A percentile compares a stretch with the other conserved stretches of the same genome.
phyloP scores from a whole-genome alignment of 2,113 vertebrate species.

The Chaetodon trifascialis region DNA sequence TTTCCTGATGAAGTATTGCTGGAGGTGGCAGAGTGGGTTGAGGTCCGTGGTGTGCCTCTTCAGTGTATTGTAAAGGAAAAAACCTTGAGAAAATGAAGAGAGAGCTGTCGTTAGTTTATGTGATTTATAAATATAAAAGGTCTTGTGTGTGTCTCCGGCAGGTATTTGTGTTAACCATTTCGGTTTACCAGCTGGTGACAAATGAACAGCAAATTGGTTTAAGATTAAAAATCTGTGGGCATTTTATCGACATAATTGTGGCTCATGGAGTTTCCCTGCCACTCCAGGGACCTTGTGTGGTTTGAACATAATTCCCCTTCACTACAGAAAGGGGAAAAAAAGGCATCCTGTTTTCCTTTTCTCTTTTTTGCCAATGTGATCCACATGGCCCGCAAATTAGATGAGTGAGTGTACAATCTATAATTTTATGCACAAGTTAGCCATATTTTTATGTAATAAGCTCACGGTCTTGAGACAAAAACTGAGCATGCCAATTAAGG shows the following conservation, averaged over 20 bases:
- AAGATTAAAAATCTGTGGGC: conserved; percentile 56
- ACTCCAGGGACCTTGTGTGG: conserved; percentile 54
- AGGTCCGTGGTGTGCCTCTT: conserved; percentile 43
- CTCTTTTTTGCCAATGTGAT: conserved; percentile 21
- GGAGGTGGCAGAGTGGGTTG: conserved; percentile 50
- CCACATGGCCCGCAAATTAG: conserved; percentile 66
- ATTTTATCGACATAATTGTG: conserved; percentile 73
- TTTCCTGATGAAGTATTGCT: conserved; percentile 76
- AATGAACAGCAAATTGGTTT: conserved; percentile 68
- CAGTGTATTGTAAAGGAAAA: conserved; percentile 39
- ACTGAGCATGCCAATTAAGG: conserved; percentile 71
- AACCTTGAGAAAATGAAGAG: conserved; percentile 51
- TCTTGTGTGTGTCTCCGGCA: conserved; percentile 38
- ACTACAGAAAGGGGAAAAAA: conserved; percentile 29
- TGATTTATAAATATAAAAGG: conserved; percentile 55
- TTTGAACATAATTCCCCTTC: conserved; percentile 49
- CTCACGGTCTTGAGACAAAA: conserved; percentile 71
- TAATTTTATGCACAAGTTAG: conserved; percentile 72
- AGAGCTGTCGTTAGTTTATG: conserved; percentile 33
- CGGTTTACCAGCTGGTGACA: conserved; percentile 47
- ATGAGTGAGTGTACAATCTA: conserved; percentile 56
- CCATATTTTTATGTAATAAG: conserved; percentile 72
- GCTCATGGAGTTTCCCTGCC: conserved; percentile 41
- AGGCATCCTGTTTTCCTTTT: conserved; percentile 7
- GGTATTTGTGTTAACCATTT: conserved; percentile 53